Conservation (phyloP, 2,888 invertebrate genomes). For the Coelinius sp. region DNA sequence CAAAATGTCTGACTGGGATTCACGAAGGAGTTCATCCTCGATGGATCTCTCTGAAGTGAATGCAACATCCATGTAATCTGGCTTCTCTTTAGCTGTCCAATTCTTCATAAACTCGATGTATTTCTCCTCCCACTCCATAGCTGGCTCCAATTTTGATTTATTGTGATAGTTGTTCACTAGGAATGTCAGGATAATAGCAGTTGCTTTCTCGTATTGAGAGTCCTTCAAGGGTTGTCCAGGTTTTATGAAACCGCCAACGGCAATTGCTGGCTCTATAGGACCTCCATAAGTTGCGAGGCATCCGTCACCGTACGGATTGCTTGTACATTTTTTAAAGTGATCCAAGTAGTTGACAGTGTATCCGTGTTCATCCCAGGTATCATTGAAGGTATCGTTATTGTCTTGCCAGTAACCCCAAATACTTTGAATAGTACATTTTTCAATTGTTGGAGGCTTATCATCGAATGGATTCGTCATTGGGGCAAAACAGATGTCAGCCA, state of each 20-base stretch:
- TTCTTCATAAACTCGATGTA: constrained; percentile 87
- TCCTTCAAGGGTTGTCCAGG: constrained; percentile 77
- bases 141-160: constrained; percentile 80
- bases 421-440: constrained; percentile 89
- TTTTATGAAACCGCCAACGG: constrained; percentile 89
- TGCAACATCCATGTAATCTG: constrained; percentile 84
- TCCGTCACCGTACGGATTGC: constrained; percentile 76
- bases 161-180: constrained; percentile 91
- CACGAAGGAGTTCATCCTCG: constrained; percentile 94
- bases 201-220: constrained; percentile 83
- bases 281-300: constrained; percentile 94
- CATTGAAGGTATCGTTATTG: constrained; percentile 77
- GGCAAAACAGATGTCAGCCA: constrained; percentile 92
- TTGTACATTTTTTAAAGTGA: constrained; percentile 80
- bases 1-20: constrained; percentile 91
- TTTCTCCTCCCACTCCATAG: constrained; percentile 87
- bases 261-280: constrained; percentile 92
- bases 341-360: constrained; percentile 79
- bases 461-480: constrained; percentile 82
- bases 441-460: constrained; percentile 73
- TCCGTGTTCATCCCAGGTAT: constrained; percentile 65
- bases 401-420: constrained; percentile 95
- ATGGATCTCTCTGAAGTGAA: constrained; percentile 93
- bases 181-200: constrained; percentile 90
- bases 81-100: constrained; percentile 78